Evolutionary conservation across 2,113 vertebrate species (phyloP).

Genomic region (Eurystomus gularis): DNA sequence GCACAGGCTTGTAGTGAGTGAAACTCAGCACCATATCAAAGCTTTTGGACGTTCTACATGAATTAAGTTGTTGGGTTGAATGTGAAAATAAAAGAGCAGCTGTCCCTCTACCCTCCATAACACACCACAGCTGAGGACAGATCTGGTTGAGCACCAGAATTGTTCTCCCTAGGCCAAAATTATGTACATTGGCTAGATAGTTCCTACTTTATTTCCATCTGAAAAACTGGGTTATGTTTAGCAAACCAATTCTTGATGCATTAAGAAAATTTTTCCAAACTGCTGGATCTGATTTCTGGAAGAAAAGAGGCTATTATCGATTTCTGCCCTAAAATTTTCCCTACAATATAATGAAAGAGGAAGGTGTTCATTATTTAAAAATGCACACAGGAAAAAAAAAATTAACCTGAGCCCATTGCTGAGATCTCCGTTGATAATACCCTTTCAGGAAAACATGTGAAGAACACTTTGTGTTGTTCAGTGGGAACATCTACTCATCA

Average conservation of each 20-base stretch:
- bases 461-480: not conserved
- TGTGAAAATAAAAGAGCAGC: not conserved
- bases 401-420: not conserved
- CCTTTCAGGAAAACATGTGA: not conserved
- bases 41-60: not conserved
- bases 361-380: not conserved
- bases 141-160: not conserved
- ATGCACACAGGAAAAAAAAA: not conserved
- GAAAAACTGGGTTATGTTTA: not conserved
- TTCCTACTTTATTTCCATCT: not conserved
- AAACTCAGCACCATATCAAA: not conserved
- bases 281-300: not conserved
- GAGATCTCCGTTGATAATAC: not conserved
- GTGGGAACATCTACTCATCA: not conserved
- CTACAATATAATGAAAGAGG: not conserved
- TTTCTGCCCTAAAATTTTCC: not conserved
- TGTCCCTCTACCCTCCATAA: not conserved
- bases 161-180: not conserved
- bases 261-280: slow-evolving; percentile 7
- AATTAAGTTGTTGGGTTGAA: not conserved
- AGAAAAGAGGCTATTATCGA: not conserved
- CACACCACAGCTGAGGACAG: not conserved
- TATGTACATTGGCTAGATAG: not conserved
- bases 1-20: not conserved
- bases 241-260: not conserved